phyloP scores from a whole-genome alignment of 2,888 invertebrate genomes.

The Orthosia gracilis region DNA sequence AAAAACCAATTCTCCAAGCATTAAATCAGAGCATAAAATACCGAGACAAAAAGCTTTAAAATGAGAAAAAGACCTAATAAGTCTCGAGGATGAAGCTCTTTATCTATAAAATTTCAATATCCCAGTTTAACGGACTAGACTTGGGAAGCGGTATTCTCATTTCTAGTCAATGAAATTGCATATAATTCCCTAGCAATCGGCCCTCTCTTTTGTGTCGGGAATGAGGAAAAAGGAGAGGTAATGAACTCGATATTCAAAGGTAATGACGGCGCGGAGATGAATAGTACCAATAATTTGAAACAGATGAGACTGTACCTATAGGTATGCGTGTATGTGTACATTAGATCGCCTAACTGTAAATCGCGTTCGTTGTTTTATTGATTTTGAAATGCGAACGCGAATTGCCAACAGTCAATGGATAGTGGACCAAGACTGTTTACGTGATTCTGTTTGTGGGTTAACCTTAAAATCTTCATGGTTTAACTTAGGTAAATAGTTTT shows the following conservation, averaged over 20 bases:
- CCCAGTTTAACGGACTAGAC: conserved; percentile 72
- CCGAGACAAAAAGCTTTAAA: conserved; percentile 54
- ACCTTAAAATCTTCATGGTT: neutral
- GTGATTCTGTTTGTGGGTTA: neutral
- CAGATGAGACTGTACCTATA: conserved; percentile 27
- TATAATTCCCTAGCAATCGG: conserved; percentile 81
- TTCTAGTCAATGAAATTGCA: conserved; percentile 83
- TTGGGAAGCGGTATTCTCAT: conserved; percentile 75
- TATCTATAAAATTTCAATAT: conserved; percentile 81
- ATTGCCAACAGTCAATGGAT: conserved; percentile 8
- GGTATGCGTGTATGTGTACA: conserved; percentile 15
- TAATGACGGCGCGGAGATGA: conserved; percentile 59
- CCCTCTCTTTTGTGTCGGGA: conserved; percentile 71
- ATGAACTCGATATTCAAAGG: conserved; percentile 70
- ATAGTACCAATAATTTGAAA: conserved; percentile 52
- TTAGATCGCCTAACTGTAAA: conserved; percentile 49
- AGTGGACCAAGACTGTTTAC: conserved; percentile 3
- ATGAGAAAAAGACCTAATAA: conserved; percentile 66
- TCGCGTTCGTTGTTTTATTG: conserved; percentile 47
- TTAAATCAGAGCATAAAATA: conserved; percentile 57
- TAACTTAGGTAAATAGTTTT: neutral
- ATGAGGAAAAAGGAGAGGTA: conserved; percentile 67
- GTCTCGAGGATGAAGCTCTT: conserved; percentile 68
- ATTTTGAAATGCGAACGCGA: conserved; percentile 41
- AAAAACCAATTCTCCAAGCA: conserved; percentile 54